phyloP scores from a whole-genome alignment of 2,888 invertebrate genomes.

The Drosophila falleni region DNA sequence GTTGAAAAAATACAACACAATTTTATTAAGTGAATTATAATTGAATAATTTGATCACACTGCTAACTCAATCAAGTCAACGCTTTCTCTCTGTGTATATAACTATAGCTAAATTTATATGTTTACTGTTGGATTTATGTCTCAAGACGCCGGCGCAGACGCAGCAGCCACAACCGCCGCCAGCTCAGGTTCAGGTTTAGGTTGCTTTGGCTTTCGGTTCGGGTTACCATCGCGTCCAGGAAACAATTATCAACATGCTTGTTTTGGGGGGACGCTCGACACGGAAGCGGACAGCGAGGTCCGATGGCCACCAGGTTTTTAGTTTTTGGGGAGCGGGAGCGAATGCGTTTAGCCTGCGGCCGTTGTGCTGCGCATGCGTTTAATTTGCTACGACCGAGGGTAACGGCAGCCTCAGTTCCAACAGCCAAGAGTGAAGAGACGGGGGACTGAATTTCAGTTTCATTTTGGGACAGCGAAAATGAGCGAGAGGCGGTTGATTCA shows the following conservation, averaged over 20 bases:
- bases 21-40: background rate
- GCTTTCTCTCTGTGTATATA: constrained; percentile 59
- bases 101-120: constrained; percentile 77
- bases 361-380: constrained; percentile 74
- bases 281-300: constrained; percentile 65
- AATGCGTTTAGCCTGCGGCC: constrained; percentile 57
- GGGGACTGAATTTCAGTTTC: constrained; percentile 60
- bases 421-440: constrained; percentile 1
- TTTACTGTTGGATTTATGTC: constrained; percentile 78
- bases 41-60: constrained; percentile 17
- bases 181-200: constrained; percentile 60
- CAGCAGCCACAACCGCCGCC: constrained; percentile 37
- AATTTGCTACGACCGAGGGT: constrained; percentile 60
- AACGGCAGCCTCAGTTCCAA: constrained; percentile 11
- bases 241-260: constrained; percentile 80
- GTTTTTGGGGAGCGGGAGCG: constrained; percentile 41
- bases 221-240: constrained; percentile 76
- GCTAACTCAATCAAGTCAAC: background rate
- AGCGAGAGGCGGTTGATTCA: constrained; percentile 82
- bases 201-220: constrained; percentile 46
- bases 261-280: constrained; percentile 56
- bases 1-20: background rate
- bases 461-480: constrained; percentile 80
- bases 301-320: constrained; percentile 60
- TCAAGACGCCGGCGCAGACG: constrained; percentile 69